Percentiles rank a stretch among this genome's conserved stretches.
Evolutionary conservation across 2,888 invertebrate species (phyloP).

Genomic region (Onthophagus sagittarius): DNA sequence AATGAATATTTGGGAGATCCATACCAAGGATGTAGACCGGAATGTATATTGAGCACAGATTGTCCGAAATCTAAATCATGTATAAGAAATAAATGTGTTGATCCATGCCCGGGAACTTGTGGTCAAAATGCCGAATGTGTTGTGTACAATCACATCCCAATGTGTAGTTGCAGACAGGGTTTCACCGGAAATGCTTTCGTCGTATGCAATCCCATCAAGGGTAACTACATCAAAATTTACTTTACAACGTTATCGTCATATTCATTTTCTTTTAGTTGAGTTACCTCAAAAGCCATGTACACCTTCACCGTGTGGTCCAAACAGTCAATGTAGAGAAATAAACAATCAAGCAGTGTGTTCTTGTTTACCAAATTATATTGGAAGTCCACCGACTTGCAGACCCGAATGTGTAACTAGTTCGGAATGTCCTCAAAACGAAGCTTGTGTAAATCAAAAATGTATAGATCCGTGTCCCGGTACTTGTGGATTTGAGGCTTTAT

Average conservation of each 20-base stretch:
- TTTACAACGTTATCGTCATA: neutral
- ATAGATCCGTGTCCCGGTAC: slow-evolving; percentile 74
- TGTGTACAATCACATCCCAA: slow-evolving; percentile 56
- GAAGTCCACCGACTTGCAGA: slow-evolving; percentile 68
- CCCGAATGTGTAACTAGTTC: slow-evolving; percentile 69
- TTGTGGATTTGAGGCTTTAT: slow-evolving; percentile 68
- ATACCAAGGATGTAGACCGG: slow-evolving; percentile 54
- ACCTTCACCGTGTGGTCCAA: slow-evolving; percentile 71
- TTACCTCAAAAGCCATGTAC: slow-evolving; percentile 61
- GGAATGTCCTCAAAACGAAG: slow-evolving; percentile 64
- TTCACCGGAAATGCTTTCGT: slow-evolving; percentile 71
- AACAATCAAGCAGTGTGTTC: slow-evolving; percentile 67
- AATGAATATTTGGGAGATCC: slow-evolving; percentile 53
- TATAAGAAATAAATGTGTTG: slow-evolving; percentile 56
- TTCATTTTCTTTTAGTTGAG: slow-evolving; percentile 41
- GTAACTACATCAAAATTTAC: slow-evolving; percentile 42
- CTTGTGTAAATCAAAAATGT: slow-evolving; percentile 71
- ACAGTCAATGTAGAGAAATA: slow-evolving; percentile 63
- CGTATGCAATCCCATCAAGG: slow-evolving; percentile 57
- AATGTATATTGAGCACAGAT: slow-evolving; percentile 60
- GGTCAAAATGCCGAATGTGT: slow-evolving; percentile 59
- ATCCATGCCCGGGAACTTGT: slow-evolving; percentile 62
- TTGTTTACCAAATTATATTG: slow-evolving; percentile 61
- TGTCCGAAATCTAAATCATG: slow-evolving; percentile 59
- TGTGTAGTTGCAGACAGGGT: slow-evolving; percentile 61